phyloP scores from a whole-genome alignment of 2,113 vertebrate species.

The Tupaia tana region DNA sequence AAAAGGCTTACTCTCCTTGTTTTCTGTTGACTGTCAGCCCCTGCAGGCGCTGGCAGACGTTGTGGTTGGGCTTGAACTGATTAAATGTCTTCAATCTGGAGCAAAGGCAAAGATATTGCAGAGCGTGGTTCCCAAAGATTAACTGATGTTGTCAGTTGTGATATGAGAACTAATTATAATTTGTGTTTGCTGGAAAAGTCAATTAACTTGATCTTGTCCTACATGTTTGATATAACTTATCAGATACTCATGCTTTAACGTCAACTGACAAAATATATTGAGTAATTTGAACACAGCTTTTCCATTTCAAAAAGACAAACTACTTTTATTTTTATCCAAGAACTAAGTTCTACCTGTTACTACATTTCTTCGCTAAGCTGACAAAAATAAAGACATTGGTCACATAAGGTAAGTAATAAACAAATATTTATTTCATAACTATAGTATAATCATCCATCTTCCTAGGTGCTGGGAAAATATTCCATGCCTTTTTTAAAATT shows the following conservation, averaged over 20 bases:
- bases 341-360: background rate
- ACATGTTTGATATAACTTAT: slow-evolving; percentile 8
- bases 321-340: background rate
- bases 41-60: background rate
- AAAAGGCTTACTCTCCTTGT: background rate
- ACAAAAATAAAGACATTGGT: background rate
- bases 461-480: background rate
- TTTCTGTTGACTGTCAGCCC: background rate
- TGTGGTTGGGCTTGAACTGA: background rate
- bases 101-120: slow-evolving; percentile 10
- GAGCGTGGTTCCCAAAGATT: background rate
- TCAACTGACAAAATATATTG: background rate
- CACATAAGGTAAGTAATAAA: background rate
- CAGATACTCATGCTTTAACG: background rate
- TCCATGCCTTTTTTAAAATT: background rate
- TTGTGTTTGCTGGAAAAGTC: background rate
- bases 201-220: slow-evolving; percentile 11
- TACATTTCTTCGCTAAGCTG: background rate
- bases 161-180: slow-evolving; percentile 44
- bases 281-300: background rate
- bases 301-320: background rate
- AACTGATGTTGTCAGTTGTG: slow-evolving; percentile 24
- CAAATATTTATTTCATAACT: background rate
- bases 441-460: background rate
- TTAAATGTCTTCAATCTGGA: slow-evolving; percentile 33